These are phyloP conservation scores for Latrodectus elegans DNA, from an alignment of 2,888 invertebrate genomes.

Conservation along the genomic window DNA sequence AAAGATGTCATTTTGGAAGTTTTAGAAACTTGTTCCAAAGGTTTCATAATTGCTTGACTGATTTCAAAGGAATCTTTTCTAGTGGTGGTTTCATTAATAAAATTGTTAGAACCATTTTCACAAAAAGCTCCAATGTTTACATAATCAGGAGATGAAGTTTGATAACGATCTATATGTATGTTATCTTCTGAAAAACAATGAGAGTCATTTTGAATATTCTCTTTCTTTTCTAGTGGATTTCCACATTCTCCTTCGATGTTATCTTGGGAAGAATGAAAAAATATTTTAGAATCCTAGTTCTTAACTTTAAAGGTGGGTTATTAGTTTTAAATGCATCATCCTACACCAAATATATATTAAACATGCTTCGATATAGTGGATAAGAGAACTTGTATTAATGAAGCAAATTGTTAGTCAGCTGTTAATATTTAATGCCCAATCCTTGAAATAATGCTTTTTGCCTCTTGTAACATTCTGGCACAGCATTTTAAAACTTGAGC, in stretches of 20 bases:
- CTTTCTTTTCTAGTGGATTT: slow-evolving; percentile 2
- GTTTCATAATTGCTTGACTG: slow-evolving; percentile 49
- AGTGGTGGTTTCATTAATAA: slow-evolving; percentile 1
- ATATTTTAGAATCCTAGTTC: background rate
- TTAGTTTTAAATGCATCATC: background rate
- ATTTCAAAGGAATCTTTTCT: slow-evolving; percentile 13
- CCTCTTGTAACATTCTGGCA: slow-evolving; percentile 49
- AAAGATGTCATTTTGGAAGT: background rate
- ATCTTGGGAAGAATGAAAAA: slow-evolving; percentile 37
- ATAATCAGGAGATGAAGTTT: slow-evolving; percentile 70
- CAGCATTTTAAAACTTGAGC: slow-evolving; percentile 38
- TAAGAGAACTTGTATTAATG: slow-evolving; percentile 51
- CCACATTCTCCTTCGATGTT: slow-evolving; percentile 15
- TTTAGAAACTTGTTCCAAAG: slow-evolving; percentile 34
- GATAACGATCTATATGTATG: slow-evolving; percentile 31
- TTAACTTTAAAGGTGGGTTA: background rate
- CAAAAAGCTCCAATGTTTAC: slow-evolving; percentile 69
- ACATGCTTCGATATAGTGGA: slow-evolving; percentile 37
- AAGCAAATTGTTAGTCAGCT: slow-evolving; percentile 52
- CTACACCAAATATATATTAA: slow-evolving; percentile 32
- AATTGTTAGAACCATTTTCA: background rate
- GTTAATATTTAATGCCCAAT: slow-evolving; percentile 17
- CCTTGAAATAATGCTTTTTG: slow-evolving; percentile 10
- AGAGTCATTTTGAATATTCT: background rate
- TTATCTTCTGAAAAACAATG: slow-evolving; percentile 1